Evolutionary conservation across 1,140 invertebrate species (phyloP).

Genomic region (Teleogryllus occipitalis): DNA sequence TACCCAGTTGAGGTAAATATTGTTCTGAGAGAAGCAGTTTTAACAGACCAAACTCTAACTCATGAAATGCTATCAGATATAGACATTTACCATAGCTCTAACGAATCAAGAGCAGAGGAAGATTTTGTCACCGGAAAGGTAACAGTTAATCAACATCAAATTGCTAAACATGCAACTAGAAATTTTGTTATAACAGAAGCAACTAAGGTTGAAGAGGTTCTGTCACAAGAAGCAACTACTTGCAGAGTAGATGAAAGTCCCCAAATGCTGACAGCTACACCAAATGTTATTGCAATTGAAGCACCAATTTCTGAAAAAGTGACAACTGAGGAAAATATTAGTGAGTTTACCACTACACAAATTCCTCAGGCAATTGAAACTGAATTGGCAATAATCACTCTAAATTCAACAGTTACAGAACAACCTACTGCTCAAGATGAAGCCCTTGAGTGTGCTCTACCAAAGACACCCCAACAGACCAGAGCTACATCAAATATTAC

Average conservation of each 20-base stretch:
- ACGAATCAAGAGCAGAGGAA: not conserved
- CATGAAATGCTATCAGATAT: not conserved
- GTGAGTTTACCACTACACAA: not conserved
- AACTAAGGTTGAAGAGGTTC: no score
- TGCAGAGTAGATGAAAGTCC: no score
- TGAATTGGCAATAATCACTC: not conserved
- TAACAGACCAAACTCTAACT: not conserved
- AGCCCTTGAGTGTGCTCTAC: not conserved
- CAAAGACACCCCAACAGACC: slow-evolving; percentile 18
- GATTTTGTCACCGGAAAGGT: not conserved
- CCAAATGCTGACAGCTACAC: not conserved
- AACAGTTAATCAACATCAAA: not conserved
- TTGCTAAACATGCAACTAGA: not conserved
- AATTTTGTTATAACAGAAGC: not conserved
- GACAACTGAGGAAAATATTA: not conserved
- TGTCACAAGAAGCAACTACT: no score
- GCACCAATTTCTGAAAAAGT: not conserved
- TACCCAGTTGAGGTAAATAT: no score
- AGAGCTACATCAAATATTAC: slow-evolving; percentile 20
- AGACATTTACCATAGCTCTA: no score
- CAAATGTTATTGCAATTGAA: not conserved
- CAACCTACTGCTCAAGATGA: not conserved
- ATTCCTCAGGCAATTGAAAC: not conserved
- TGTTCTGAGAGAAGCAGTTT: no score
- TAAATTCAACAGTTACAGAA: not conserved